Percentiles rank a stretch among this genome's conserved stretches.
Evolutionary conservation across 1,140 invertebrate genomes (phyloP).

Genomic region (Drosophila tani): DNA sequence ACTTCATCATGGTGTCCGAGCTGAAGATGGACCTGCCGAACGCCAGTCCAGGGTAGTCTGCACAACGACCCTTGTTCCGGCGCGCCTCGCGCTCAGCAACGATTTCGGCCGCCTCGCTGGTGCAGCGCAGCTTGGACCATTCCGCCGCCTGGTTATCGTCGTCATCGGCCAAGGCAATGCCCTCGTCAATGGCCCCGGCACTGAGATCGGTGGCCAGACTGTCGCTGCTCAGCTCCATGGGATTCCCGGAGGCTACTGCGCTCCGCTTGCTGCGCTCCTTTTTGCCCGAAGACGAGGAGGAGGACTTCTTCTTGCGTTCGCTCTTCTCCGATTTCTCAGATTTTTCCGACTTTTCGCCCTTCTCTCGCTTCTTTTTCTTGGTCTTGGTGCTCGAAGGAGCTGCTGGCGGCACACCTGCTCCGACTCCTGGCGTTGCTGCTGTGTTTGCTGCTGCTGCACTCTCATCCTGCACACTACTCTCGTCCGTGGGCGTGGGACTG

Average conservation of each 20-base stretch:
- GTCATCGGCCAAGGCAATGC: conserved; percentile 86
- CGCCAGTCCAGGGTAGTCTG: conserved; percentile 96
- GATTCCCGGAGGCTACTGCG: conserved; percentile 1
- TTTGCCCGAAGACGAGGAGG: conserved; percentile 40
- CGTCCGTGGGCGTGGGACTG: conserved; percentile 82
- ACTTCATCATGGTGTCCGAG: conserved; percentile 99
- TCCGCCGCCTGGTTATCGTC: conserved; percentile 92
- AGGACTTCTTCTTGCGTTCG: conserved; percentile 69
- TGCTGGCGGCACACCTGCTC: conserved; percentile 16
- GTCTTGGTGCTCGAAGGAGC: conserved; percentile 28
- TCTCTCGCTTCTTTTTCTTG: conserved; percentile 75
- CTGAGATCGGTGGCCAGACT: conserved; percentile 86
- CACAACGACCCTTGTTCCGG: conserved; percentile 90
- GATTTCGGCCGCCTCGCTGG: conserved; percentile 94
- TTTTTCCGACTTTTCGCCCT: conserved; percentile 55
- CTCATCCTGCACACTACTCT: conserved; percentile 80
- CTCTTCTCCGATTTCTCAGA: conserved; percentile 58
- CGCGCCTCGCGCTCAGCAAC: conserved; percentile 93
- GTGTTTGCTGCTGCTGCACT: conserved; percentile 19
- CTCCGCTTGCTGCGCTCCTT: conserved; percentile 69
- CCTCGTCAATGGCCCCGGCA: conserved; percentile 85
- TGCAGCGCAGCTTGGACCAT: conserved; percentile 92
- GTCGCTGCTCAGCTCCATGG: conserved; percentile 74
- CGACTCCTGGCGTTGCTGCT: background rate
- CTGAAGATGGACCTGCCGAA: conserved; percentile 97